Conservation (phyloP, 1,140 invertebrate genomes). For the Scaptomyza pallida region DNA sequence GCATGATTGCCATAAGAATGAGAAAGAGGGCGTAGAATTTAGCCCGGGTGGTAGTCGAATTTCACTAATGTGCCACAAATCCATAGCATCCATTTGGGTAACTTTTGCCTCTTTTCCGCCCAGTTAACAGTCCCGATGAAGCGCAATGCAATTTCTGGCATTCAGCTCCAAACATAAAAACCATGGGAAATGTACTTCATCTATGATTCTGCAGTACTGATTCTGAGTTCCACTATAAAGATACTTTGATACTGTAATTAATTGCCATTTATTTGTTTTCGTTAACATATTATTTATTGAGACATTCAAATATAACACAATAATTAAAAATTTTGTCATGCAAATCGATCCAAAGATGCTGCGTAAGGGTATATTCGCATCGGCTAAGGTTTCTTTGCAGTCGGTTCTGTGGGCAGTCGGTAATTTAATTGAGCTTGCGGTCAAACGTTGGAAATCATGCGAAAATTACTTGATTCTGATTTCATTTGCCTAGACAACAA, state of each 20-base stretch:
- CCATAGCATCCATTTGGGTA: conserved; percentile 63
- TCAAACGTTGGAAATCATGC: conserved; percentile 74
- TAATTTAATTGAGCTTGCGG: conserved; percentile 82
- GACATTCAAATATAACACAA: too few species aligned
- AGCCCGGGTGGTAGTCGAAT: not conserved
- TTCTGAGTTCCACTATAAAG: too few species aligned
- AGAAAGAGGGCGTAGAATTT: not conserved
- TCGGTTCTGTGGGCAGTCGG: conserved; percentile 19
- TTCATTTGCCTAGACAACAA: conserved; percentile 75
- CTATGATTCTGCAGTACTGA: too few species aligned
- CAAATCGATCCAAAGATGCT: too few species aligned
- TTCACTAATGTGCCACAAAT: conserved; percentile 60
- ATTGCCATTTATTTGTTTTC: too few species aligned
- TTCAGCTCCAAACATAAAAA: not conserved
- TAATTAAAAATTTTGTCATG: too few species aligned
- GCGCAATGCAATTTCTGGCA: conserved; percentile 19
- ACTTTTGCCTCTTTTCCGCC: conserved; percentile 25
- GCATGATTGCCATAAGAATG: conserved; percentile 16
- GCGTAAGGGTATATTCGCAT: conserved; percentile 12
- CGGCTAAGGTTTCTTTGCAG: not conserved
- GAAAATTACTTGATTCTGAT: conserved; percentile 80
- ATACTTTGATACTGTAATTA: too few species aligned
- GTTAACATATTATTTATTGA: too few species aligned
- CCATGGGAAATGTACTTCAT: not conserved
- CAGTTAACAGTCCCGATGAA: conserved; percentile 4